phyloP scores from a whole-genome alignment of 2,888 invertebrate genomes.

The Drosophila hamatofila region DNA sequence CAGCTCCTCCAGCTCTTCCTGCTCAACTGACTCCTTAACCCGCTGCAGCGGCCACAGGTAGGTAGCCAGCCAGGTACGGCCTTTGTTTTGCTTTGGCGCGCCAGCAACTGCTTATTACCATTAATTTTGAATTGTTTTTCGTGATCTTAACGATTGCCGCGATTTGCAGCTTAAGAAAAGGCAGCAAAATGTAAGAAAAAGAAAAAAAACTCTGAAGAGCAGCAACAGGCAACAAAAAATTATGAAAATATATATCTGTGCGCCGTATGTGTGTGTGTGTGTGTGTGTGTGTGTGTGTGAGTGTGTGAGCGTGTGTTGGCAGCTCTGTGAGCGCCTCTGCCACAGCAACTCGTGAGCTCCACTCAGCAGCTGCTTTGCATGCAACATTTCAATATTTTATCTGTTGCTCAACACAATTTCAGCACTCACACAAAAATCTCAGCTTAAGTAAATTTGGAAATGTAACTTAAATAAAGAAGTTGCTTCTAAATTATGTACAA shows the following conservation, averaged over 20 bases:
- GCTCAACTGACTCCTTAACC: constrained; percentile 6
- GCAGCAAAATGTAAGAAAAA: constrained; percentile 31
- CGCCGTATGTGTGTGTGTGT: constrained; percentile 16
- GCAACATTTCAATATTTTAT: constrained; percentile 23
- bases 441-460: neutral
- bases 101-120: constrained; percentile 85
- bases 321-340: constrained; percentile 19
- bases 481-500: neutral
- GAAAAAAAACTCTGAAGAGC: constrained; percentile 26
- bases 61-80: constrained; percentile 47
- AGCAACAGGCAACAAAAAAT: constrained; percentile 43
- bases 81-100: constrained; percentile 69
- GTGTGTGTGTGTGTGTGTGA: constrained; percentile 21
- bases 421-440: constrained; percentile 1
- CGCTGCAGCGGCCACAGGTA: constrained; percentile 25
- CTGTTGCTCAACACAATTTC: constrained; percentile 1
- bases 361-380: constrained; percentile 51
- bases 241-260: constrained; percentile 59
- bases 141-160: constrained; percentile 85
- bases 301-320: constrained; percentile 10
- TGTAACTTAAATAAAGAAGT: neutral
- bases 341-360: constrained; percentile 48
- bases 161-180: constrained; percentile 80
- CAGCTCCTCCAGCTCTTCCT: constrained; percentile 25
- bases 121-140: constrained; percentile 85